These are phyloP conservation scores for Pomatorhinus ruficollis DNA, from an alignment of 2,113 vertebrate species.

Conservation along the genomic window DNA sequence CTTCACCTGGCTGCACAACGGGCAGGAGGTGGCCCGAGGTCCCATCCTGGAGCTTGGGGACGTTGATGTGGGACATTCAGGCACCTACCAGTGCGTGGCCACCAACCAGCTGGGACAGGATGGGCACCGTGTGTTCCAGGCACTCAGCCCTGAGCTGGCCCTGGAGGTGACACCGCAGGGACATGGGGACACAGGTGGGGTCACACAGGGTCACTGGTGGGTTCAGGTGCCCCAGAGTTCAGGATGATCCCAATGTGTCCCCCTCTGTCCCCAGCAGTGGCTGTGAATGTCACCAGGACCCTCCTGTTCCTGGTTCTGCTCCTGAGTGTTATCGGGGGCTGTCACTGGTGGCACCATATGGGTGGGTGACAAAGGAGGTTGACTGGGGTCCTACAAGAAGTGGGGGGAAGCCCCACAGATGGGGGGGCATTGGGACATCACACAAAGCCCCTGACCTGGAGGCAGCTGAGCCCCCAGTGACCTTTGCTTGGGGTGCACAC, in stretches of 20 bases:
- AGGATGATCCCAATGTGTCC: no score
- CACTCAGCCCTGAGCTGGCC: neutral
- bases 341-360: neutral
- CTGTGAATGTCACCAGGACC: neutral
- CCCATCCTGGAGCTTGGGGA: neutral
- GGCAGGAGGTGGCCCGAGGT: neutral
- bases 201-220: neutral
- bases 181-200: accelerated
- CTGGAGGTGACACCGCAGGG: neutral
- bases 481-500: neutral
- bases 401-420: neutral
- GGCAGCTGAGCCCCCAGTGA: neutral
- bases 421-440: neutral
- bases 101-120: neutral
- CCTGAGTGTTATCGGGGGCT: neutral
- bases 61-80: accelerated
- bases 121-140: neutral
- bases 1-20: neutral
- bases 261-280: neutral
- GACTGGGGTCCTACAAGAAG: neutral
- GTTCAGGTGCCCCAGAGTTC: neutral
- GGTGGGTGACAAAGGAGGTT: neutral
- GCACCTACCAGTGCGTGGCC: neutral
- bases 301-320: neutral
- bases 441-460: no score